A percentile compares a stretch with the other conserved stretches of the same genome.
Conservation (phyloP, 2,888 invertebrate genomes). For the Bellardia pandia region DNA sequence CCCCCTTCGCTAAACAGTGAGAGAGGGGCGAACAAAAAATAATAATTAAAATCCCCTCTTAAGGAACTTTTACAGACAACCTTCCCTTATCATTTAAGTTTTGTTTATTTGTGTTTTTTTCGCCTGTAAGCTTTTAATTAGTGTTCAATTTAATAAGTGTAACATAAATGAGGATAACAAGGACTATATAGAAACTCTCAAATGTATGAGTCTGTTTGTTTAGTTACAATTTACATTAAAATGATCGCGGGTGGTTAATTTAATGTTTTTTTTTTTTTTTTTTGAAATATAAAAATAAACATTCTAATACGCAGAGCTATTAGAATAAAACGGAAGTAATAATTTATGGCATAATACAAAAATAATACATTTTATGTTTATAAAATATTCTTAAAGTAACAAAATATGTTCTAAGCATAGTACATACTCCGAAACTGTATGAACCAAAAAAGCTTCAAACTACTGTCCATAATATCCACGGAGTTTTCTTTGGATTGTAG, state of each 20-base stretch:
- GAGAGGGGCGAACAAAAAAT: conserved; percentile 19
- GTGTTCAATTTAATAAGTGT: conserved; percentile 68
- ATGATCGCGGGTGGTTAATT: conserved; percentile 71
- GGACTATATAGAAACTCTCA: not conserved
- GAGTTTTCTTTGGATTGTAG: too few relatives aligned
- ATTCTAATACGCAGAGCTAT: conserved; percentile 9
- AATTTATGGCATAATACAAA: conserved; percentile 2
- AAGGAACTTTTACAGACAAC: conserved; percentile 51
- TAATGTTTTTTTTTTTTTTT: conserved; percentile 29
- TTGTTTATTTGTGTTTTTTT: conserved; percentile 19
- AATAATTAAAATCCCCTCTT: conserved; percentile 67
- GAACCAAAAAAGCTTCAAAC: too few relatives aligned
- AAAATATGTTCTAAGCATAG: too few relatives aligned
- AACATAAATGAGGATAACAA: conserved; percentile 58
- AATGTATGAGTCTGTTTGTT: not conserved
- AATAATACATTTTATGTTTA: not conserved
- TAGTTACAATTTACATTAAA: conserved; percentile 46
- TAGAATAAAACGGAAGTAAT: conserved; percentile 46
- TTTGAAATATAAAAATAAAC: not conserved
- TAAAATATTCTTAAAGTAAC: too few relatives aligned
- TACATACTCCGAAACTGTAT: too few relatives aligned
- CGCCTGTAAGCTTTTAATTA: conserved; percentile 70
- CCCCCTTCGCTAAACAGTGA: not conserved
- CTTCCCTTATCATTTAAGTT: conserved; percentile 37
- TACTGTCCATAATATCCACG: too few relatives aligned